A percentile compares a stretch with the other conserved stretches of the same genome.
Conservation (phyloP, 2,888 invertebrate genomes). For the Drosophila cognata region DNA sequence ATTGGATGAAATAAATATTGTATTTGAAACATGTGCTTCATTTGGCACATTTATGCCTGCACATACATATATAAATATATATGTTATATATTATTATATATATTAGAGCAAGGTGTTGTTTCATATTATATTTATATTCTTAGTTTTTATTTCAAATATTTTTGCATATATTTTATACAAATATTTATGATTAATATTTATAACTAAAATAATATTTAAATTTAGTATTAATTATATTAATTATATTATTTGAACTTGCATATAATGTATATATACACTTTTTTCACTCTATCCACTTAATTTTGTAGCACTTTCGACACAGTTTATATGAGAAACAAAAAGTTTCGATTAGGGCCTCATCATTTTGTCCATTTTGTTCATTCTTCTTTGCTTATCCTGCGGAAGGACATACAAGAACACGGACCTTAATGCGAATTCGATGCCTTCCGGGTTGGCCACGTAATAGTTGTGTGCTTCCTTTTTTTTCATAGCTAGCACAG, state of each 20-base stretch:
- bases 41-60: too few relatives aligned
- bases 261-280: neutral
- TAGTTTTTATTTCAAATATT: neutral
- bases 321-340: neutral
- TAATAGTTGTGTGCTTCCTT: slow-evolving; percentile 36
- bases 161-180: neutral
- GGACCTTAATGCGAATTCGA: slow-evolving; percentile 35
- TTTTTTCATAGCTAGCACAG: slow-evolving; percentile 16
- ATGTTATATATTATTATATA: neutral
- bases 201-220: neutral
- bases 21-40: too few relatives aligned
- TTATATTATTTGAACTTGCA: neutral
- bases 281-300: slow-evolving; percentile 9
- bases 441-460: slow-evolving; percentile 48
- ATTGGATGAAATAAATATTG: too few relatives aligned
- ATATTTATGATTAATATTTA: neutral
- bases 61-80: neutral
- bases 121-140: too few relatives aligned
- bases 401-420: slow-evolving; percentile 20
- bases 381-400: slow-evolving; percentile 16
- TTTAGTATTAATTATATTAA: neutral
- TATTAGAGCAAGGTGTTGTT: neutral
- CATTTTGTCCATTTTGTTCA: neutral
- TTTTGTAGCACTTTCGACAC: slow-evolving; percentile 8
- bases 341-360: neutral